A percentile compares a stretch with the other conserved stretches of the same genome.
phyloP scores from a whole-genome alignment of 1,140 invertebrate genomes.

The Drosophila sechellia region DNA sequence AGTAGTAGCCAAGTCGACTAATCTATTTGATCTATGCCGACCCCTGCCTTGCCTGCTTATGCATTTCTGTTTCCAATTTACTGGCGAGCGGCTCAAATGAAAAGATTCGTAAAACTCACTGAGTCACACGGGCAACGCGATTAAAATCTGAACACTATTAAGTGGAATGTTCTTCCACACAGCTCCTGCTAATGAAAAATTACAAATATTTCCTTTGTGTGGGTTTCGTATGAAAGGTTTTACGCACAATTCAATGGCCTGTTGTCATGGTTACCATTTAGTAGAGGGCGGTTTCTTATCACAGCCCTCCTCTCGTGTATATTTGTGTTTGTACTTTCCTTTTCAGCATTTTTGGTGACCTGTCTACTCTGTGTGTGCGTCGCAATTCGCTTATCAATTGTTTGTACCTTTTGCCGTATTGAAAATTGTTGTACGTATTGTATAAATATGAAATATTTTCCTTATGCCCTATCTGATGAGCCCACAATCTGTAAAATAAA shows the following conservation, averaged over 20 bases:
- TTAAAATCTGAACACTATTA: constrained; percentile 26
- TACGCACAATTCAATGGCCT: constrained; percentile 30
- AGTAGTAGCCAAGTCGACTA: constrained; percentile 34
- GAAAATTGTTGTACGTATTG: constrained; percentile 39
- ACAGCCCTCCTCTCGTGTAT: constrained; percentile 21
- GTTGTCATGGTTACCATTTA: constrained; percentile 17
- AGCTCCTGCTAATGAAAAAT: constrained; percentile 23
- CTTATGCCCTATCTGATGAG: constrained; percentile 42
- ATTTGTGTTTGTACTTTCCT: constrained; percentile 9
- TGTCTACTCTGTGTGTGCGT: constrained; percentile 13
- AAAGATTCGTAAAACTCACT: constrained; percentile 25
- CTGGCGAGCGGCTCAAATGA: constrained; percentile 24
- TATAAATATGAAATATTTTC: constrained; percentile 44
- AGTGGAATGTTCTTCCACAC: constrained; percentile 21
- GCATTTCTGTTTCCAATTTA: constrained; percentile 57
- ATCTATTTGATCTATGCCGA: constrained; percentile 81
- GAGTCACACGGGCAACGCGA: constrained; percentile 34
- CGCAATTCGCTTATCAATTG: constrained; percentile 62
- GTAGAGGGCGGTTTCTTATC: constrained; percentile 23
- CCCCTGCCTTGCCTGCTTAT: constrained; percentile 52
- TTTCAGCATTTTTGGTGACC: constrained; percentile 20
- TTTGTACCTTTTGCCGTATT: constrained; percentile 49
- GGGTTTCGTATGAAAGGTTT: constrained; percentile 21
- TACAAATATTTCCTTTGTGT: constrained; percentile 45
- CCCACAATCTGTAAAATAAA: constrained; percentile 58